Percentiles rank a stretch among this genome's conserved stretches.
Conservation (phyloP, 2,113 vertebrate genomes). For the Gavialis gangeticus region DNA sequence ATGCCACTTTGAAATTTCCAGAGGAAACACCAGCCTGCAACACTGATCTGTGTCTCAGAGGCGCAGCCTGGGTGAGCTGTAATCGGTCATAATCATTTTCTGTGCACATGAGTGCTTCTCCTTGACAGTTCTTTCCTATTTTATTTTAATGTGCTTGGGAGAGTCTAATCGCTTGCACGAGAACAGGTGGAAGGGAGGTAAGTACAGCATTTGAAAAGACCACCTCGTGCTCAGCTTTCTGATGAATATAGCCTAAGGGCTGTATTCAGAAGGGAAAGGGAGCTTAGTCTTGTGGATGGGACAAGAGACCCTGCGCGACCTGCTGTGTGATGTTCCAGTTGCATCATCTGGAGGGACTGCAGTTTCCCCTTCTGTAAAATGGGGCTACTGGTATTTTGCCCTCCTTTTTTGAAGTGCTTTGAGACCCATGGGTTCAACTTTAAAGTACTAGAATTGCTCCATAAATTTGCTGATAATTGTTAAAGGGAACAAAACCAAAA, state of each 20-base stretch:
- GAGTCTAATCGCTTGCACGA: background rate
- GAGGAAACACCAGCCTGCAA: background rate
- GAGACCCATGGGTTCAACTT: background rate
- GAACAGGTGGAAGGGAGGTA: background rate
- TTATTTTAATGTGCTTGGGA: background rate
- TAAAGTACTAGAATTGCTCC: fast-evolving
- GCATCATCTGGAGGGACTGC: background rate
- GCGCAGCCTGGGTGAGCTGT: background rate
- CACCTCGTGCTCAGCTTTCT: background rate
- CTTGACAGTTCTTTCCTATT: background rate
- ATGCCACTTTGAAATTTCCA: background rate
- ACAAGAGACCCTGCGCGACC: background rate
- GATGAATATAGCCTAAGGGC: background rate
- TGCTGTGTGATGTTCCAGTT: background rate
- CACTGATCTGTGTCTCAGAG: background rate
- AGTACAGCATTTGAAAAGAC: background rate
- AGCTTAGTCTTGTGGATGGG: background rate
- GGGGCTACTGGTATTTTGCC: background rate
- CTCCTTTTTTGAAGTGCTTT: background rate
- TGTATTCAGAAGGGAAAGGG: background rate
- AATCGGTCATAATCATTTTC: background rate
- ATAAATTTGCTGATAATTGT: background rate
- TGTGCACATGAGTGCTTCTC: background rate
- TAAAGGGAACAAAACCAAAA: background rate
- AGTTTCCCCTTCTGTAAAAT: background rate